A percentile compares a stretch with the other conserved stretches of the same genome.
phyloP scores from a whole-genome alignment of 2,888 invertebrate species.

The Pachymerium ferrugineum region DNA sequence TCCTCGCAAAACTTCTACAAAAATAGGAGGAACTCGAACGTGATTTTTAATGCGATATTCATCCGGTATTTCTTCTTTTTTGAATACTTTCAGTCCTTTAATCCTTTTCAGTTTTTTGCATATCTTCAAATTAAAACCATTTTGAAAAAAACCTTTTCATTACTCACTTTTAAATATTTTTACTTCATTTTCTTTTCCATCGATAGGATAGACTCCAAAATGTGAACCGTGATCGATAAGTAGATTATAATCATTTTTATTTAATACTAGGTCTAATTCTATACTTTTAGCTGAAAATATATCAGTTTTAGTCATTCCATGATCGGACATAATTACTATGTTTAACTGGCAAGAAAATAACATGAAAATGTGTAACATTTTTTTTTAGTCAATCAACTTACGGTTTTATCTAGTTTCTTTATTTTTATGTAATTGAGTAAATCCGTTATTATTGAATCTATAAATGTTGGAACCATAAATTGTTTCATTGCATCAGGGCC shows the following conservation, averaged over 20 bases:
- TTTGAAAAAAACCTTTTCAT: no score
- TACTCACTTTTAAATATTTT: no score
- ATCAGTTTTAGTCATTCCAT: slow-evolving; percentile 46
- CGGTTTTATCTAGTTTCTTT: neutral
- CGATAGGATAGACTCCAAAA: slow-evolving; percentile 41
- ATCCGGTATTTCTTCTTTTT: neutral
- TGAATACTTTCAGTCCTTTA: neutral
- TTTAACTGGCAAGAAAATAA: slow-evolving; percentile 34
- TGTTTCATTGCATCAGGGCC: neutral
- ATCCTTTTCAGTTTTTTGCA: neutral
- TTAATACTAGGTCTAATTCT: slow-evolving; percentile 41
- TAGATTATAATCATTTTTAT: slow-evolving; percentile 40
- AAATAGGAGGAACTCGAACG: neutral
- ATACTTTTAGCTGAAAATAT: slow-evolving; percentile 39
- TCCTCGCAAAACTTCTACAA: neutral
- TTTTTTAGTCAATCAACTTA: no score
- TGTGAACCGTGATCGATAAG: slow-evolving; percentile 42
- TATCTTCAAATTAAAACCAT: neutral
- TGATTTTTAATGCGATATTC: neutral
- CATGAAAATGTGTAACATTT: neutral
- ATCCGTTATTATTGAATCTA: neutral
- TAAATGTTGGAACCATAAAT: neutral
- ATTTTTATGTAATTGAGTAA: neutral
- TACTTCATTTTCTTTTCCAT: neutral
- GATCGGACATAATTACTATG: slow-evolving; percentile 46